Base-by-base conservation (phyloP, 2,113 vertebrate species). In the Chaenogobius annularis region DNA sequence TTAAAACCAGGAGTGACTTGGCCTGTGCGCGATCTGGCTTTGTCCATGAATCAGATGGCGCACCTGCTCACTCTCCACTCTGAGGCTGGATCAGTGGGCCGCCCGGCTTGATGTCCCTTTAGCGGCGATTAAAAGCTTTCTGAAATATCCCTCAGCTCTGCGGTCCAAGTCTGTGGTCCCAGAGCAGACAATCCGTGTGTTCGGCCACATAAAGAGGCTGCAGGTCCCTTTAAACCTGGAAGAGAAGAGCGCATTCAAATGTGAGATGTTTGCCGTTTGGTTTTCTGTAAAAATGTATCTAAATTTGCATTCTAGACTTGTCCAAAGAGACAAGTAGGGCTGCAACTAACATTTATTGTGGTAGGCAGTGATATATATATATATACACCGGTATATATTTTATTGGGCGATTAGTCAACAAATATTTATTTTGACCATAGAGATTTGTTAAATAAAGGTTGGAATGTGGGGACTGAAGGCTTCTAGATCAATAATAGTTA, bases 81-180 rank as follows among this genome's bases (percentile, higher is more conserved):
- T 90, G 87, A 89, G 89, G 83, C 78, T 69, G 85, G 83, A 86
- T 89, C 81, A 80, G 82, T 67, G 85, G 82, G 85, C 86, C 65
- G 89, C 75, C 11, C 77, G 62, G 82, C 90, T 91, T 93, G 90
- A 93, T 88, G 91, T 83, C 85, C 77, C 75, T 84, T 89, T 89
- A 89, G 77, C 76, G 48, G 47, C 65, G 87, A 91, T 91, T 78
- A 90, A 93, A 88, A 82, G 83, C 58, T 80, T 61, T 63, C 69
- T 80, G 79, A 86, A 89, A 86, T 84, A 76, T 77, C 76, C 55
- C 76, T 88, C 79, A 75, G 81, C 73, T 74, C 75, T 66, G 69
- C 9, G 63, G 77, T 87, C 87, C 91, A 85, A 82, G 75, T 70
- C 79, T 82, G 83, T 72, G 84, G 80, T 90, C 90, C 91, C 84